phyloP scores from a whole-genome alignment of 2,113 vertebrate genomes.

The Oxyura jamaicensis region DNA sequence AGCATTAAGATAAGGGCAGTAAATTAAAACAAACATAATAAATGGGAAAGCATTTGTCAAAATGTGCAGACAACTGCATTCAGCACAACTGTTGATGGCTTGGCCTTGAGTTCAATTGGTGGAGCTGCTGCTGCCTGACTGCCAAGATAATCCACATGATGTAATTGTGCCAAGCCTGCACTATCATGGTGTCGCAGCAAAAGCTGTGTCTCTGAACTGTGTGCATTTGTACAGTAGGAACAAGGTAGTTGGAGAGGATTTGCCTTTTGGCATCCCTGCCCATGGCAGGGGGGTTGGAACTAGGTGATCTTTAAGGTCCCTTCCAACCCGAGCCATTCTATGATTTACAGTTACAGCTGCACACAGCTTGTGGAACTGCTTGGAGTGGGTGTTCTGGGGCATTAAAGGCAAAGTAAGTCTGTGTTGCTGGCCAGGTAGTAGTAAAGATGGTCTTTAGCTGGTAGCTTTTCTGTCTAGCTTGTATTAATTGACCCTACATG shows the following conservation, averaged over 20 bases:
- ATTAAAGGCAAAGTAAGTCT: not conserved
- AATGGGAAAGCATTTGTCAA: constrained; percentile 22
- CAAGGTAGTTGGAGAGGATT: not conserved
- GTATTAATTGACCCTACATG: not conserved
- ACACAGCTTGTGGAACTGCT: not conserved
- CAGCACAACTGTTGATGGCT: not conserved
- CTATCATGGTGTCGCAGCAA: not conserved
- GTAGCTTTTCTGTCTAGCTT: not conserved
- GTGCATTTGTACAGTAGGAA: not conserved
- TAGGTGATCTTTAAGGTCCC: too few species aligned
- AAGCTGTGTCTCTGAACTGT: not conserved
- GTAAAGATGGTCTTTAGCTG: not conserved
- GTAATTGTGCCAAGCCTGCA: not conserved
- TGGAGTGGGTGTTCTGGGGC: not conserved
- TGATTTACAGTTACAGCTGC: not conserved
- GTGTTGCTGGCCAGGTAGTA: not conserved
- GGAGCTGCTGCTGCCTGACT: constrained; percentile 18
- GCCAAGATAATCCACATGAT: not conserved
- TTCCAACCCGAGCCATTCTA: too few species aligned
- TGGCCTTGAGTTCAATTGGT: constrained; percentile 11
- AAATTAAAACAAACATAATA: constrained; percentile 26
- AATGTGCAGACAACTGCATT: not conserved
- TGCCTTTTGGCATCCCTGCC: not conserved
- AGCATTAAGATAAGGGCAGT: constrained; percentile 1
- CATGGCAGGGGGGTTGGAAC: too few species aligned